Evolutionary conservation across 2,888 invertebrate species (phyloP).

Genomic region (Eilema sororculum): DNA sequence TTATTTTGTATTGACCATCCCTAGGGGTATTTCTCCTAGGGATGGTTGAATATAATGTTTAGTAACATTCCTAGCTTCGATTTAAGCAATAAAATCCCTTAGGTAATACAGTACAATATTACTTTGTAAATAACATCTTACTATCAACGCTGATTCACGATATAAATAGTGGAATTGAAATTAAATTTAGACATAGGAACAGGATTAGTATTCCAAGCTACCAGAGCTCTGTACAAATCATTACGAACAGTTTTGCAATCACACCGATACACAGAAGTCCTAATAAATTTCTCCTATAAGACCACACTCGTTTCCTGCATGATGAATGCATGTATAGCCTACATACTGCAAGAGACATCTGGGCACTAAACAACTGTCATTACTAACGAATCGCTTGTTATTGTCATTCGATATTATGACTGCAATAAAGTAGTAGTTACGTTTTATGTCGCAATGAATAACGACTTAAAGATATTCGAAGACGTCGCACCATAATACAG

Average conservation of each 20-base stretch:
- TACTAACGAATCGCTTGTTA: conserved; percentile 38
- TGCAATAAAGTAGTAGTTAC: conserved; percentile 32
- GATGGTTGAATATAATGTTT: no score
- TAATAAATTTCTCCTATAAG: background rate
- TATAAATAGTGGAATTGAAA: no score
- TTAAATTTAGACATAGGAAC: background rate
- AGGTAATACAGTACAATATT: no score
- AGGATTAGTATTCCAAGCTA: background rate
- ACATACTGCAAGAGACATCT: conserved; percentile 25
- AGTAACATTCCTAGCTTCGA: no score
- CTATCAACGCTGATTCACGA: no score
- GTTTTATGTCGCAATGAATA: conserved; percentile 20
- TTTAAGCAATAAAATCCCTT: no score
- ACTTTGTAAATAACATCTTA: no score
- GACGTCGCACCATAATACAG: background rate
- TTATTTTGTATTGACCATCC: background rate
- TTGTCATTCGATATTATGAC: conserved; percentile 45
- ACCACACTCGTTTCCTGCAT: background rate
- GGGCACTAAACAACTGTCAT: conserved; percentile 32
- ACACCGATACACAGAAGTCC: background rate
- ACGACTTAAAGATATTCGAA: conserved; percentile 8
- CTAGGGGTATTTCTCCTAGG: no score
- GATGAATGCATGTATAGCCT: background rate
- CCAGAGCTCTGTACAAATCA: background rate
- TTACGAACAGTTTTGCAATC: background rate